Evolutionary conservation across 2,113 vertebrate species (phyloP).

Genomic region (Crocuta crocuta): DNA sequence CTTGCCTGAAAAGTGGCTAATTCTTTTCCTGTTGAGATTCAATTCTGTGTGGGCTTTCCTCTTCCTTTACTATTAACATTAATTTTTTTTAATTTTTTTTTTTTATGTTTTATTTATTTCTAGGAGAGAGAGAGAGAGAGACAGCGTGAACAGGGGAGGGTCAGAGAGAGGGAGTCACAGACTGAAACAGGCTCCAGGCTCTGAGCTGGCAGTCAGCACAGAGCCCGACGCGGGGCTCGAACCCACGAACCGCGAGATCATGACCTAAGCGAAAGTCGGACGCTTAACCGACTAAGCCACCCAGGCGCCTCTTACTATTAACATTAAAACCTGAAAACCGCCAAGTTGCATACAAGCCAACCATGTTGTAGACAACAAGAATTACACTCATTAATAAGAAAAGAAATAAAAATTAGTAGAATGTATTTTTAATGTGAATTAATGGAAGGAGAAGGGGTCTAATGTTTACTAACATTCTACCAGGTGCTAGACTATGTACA

Average conservation of each 20-base stretch:
- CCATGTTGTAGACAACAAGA: not conserved
- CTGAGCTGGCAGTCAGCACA: no score
- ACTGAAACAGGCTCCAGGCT: no score
- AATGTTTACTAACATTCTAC: not conserved
- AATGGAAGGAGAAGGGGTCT: not conserved
- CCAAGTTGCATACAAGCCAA: constrained; percentile 18
- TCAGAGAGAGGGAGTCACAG: no score
- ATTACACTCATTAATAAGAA: not conserved
- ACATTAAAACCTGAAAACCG: constrained; percentile 46
- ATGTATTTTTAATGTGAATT: constrained; percentile 31
- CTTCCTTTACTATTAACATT: constrained; percentile 34
- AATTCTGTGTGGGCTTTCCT: constrained; percentile 25
- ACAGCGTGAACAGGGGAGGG: no score
- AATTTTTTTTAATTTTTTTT: no score
- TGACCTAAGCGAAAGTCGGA: no score
- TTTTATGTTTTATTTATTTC: no score
- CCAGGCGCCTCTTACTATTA: no score
- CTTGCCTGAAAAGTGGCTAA: constrained; percentile 46
- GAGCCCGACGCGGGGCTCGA: no score
- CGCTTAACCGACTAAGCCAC: no score
- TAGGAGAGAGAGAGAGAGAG: no score
- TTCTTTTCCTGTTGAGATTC: constrained; percentile 22
- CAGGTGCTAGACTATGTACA: not conserved
- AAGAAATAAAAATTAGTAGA: not conserved
- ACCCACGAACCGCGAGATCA: no score